A percentile compares a stretch with the other conserved stretches of the same genome.
These are phyloP conservation scores for Phylloscopus trochiloides DNA, from an alignment of 2,113 vertebrate species.

Conservation along the genomic window DNA sequence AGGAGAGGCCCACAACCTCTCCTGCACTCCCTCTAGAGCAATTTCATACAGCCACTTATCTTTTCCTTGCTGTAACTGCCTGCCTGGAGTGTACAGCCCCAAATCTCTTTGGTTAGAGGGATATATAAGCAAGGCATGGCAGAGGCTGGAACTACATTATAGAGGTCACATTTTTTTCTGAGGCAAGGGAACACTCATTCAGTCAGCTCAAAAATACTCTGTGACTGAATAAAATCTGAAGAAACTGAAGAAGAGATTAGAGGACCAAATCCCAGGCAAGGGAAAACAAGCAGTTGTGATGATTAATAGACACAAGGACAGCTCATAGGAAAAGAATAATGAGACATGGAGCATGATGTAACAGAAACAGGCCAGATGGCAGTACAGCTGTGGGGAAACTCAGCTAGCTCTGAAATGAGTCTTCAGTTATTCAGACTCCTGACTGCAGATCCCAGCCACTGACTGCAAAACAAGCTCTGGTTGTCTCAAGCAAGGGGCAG, in stretches of 20 bases:
- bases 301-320: constrained; percentile 63
- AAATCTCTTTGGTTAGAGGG: background rate
- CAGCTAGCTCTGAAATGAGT: constrained; percentile 35
- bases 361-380: constrained; percentile 60
- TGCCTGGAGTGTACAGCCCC: background rate
- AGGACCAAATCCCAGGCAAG: constrained; percentile 31
- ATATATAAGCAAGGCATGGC: background rate
- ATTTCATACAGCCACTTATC: background rate
- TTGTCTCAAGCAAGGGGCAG: background rate
- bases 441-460: background rate
- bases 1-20: background rate
- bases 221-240: constrained; percentile 32
- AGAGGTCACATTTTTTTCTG: background rate
- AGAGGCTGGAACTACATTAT: background rate
- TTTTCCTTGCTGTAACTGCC: background rate
- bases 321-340: constrained; percentile 67
- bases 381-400: constrained; percentile 47
- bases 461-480: background rate
- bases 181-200: background rate
- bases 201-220: background rate
- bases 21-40: background rate
- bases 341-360: constrained; percentile 58
- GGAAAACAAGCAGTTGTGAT: constrained; percentile 62
- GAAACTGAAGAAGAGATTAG: constrained; percentile 26
- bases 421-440: background rate